Percentiles rank a stretch among this genome's conserved stretches.
These are phyloP conservation scores for Heliconius erato DNA, from an alignment of 2,888 invertebrate species.

Conservation along the genomic window DNA sequence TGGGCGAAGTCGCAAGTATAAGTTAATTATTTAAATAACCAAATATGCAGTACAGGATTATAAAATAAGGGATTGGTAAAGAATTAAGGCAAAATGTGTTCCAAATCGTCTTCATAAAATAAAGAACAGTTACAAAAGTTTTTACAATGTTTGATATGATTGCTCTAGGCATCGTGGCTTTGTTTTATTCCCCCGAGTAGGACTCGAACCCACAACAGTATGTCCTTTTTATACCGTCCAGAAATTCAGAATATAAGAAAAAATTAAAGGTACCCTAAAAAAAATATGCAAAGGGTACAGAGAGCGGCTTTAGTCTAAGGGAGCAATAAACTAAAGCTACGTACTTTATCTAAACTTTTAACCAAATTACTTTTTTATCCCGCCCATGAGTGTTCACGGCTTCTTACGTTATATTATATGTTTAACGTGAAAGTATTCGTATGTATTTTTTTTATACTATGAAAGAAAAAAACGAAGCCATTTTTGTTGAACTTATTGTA, in stretches of 20 bases:
- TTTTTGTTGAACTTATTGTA: background rate
- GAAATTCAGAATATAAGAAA: background rate
- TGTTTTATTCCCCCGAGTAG: background rate
- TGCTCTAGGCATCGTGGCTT: background rate
- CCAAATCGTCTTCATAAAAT: no score
- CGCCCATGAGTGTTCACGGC: slow-evolving; percentile 42
- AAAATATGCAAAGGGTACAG: slow-evolving; percentile 5
- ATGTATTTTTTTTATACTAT: background rate
- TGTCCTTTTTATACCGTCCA: background rate
- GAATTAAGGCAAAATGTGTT: no score
- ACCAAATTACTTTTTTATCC: slow-evolving; percentile 56
- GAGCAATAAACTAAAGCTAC: slow-evolving; percentile 53
- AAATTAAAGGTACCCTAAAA: background rate
- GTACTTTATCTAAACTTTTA: slow-evolving; percentile 57
- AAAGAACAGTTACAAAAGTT: no score
- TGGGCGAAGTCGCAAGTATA: no score
- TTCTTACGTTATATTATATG: background rate
- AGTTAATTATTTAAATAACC: no score
- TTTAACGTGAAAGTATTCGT: background rate
- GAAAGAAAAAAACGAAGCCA: background rate
- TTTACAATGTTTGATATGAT: background rate
- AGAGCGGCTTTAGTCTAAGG: slow-evolving; percentile 11
- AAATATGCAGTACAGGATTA: no score
- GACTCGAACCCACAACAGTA: background rate
- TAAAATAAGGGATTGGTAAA: no score